These are phyloP conservation scores for Ancistrus triradiatus DNA, from an alignment of 2,113 vertebrate species.

Conservation along the genomic window DNA sequence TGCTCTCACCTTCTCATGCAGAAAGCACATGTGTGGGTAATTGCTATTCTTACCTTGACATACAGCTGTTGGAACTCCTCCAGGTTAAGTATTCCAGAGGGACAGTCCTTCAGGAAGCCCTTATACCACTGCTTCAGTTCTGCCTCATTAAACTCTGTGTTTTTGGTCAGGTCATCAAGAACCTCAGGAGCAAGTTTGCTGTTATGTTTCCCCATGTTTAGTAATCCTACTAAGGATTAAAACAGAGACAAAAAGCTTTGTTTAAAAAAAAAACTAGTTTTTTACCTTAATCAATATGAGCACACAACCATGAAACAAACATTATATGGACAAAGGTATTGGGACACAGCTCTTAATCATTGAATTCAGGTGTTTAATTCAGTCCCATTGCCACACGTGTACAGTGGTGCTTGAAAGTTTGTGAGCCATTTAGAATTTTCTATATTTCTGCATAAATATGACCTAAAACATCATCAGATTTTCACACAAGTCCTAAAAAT, in stretches of 20 bases:
- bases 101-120: slow-evolving; percentile 97
- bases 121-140: slow-evolving; percentile 99
- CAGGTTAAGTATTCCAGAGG: slow-evolving; percentile 91
- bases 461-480: no score
- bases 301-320: no score
- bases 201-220: slow-evolving; percentile 92
- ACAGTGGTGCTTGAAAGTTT: no score
- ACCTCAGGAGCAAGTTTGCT: slow-evolving; percentile 96
- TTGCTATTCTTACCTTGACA: slow-evolving; percentile 77
- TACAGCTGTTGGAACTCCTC: slow-evolving; percentile 98
- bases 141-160: slow-evolving; percentile 92
- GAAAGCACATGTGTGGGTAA: neutral
- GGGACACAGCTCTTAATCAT: no score
- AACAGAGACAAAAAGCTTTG: neutral
- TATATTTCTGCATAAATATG: no score
- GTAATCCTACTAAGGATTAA: slow-evolving; percentile 47
- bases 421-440: no score
- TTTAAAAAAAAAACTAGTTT: no score
- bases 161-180: slow-evolving; percentile 92
- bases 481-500: no score
- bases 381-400: no score
- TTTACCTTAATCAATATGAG: no score
- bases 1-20: neutral
- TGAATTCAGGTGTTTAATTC: no score
- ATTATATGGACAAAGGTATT: no score